These are phyloP conservation scores for Andrena bucephala DNA, from an alignment of 2,888 invertebrate genomes.

Conservation along the genomic window DNA sequence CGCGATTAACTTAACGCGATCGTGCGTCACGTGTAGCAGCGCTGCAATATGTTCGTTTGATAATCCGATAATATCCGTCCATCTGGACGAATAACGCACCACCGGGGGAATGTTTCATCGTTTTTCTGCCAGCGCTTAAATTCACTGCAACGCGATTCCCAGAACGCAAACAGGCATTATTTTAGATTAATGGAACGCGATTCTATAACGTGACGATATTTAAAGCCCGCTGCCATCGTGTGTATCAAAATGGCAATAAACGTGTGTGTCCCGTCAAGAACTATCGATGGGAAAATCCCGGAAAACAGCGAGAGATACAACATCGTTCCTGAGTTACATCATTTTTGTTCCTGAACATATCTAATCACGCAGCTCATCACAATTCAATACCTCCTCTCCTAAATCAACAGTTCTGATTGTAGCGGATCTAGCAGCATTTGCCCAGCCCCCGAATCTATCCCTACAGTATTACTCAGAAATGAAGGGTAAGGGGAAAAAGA, in stretches of 20 bases:
- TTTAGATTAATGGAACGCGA: conserved; percentile 64
- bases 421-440: too few relatives aligned
- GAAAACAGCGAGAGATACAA: neutral
- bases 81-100: conserved; percentile 31
- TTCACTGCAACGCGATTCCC: conserved; percentile 66
- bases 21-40: conserved; percentile 47
- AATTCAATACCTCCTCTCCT: neutral
- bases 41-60: conserved; percentile 49
- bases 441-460: too few relatives aligned
- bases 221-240: conserved; percentile 18
- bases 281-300: neutral
- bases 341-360: too few relatives aligned
- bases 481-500: too few relatives aligned
- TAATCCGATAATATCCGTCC: conserved; percentile 70
- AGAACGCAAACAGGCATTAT: conserved; percentile 51
- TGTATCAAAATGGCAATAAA: neutral
- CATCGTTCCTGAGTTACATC: too few relatives aligned
- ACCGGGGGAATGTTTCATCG: conserved; percentile 62
- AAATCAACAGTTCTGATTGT: too few relatives aligned
- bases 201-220: conserved; percentile 48
- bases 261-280: neutral
- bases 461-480: too few relatives aligned
- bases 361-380: too few relatives aligned
- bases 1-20: conserved; percentile 66
- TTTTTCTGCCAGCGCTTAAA: conserved; percentile 58